Conservation (phyloP, 2,797 vertebrate genomes). For the Crenichthys baileyi region DNA sequence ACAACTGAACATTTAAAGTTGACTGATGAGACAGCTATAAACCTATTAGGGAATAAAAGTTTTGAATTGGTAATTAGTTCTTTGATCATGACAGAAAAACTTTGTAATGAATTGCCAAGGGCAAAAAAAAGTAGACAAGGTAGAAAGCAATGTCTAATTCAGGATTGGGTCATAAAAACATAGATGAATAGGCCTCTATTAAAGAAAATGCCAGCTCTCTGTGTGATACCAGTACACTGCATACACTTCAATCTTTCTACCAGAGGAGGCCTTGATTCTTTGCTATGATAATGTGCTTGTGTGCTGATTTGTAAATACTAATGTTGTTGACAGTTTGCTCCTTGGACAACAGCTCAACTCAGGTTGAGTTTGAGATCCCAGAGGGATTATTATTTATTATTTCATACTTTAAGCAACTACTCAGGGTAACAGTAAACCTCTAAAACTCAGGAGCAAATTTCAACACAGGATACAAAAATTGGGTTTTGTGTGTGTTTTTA, state of each 20-base stretch:
- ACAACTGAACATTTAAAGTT: not conserved
- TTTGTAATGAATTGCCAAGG: not conserved
- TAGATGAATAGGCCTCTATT: not conserved
- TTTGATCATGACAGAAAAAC: not conserved
- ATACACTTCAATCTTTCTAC: not conserved
- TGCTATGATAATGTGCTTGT: not conserved
- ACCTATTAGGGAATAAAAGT: not conserved
- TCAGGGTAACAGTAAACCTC: no score
- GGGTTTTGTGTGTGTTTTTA: not conserved
- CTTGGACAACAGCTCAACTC: not conserved
- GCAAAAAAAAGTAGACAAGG: not conserved
- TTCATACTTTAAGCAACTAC: not conserved
- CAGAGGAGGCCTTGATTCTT: not conserved
- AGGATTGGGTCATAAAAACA: constrained; percentile 1
- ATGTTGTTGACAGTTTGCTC: not conserved
- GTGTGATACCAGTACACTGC: not conserved
- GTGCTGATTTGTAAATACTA: not conserved
- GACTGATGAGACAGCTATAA: not conserved
- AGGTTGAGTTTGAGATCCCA: not conserved
- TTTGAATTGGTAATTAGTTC: not conserved
- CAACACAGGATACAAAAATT: not conserved
- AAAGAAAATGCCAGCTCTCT: not conserved
- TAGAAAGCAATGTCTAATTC: not conserved
- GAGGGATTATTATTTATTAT: not conserved
- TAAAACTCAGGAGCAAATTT: no score